These are phyloP conservation scores for Tethea ocularis DNA, from an alignment of 2,888 invertebrate species.

Conservation along the genomic window DNA sequence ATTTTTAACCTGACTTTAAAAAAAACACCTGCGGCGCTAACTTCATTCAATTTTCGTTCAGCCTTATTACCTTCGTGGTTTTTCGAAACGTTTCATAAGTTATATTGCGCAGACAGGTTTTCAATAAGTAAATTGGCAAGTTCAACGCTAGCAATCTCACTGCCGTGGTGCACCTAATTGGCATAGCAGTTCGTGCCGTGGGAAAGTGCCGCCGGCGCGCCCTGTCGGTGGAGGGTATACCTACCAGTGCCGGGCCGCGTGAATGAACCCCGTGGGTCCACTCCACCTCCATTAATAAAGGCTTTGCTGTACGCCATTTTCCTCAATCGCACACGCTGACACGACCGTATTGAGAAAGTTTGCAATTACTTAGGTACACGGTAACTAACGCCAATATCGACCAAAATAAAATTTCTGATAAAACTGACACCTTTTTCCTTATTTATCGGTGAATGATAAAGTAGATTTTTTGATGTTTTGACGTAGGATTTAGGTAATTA, in stretches of 20 bases:
- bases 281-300: conserved; percentile 5
- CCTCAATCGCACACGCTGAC: conserved; percentile 3
- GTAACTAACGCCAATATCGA: not conserved
- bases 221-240: conserved; percentile 20
- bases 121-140: not conserved
- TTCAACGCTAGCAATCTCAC: conserved; percentile 2
- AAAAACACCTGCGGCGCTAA: not conserved
- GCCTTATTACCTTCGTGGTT: not conserved
- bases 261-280: conserved; percentile 7
- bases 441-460: too few species aligned
- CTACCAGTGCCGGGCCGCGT: conserved; percentile 23
- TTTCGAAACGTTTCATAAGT: not conserved
- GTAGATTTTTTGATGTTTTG: too few species aligned
- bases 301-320: not conserved
- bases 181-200: conserved; percentile 46
- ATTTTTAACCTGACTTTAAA: not conserved
- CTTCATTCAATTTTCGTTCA: not conserved
- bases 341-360: not conserved
- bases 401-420: too few species aligned
- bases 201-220: conserved; percentile 48
- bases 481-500: too few species aligned
- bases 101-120: not conserved
- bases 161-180: conserved; percentile 53
- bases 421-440: too few species aligned
- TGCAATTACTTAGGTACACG: not conserved